phyloP scores from a whole-genome alignment of 2,888 invertebrate genomes.

The Penaeus monodon region DNA sequence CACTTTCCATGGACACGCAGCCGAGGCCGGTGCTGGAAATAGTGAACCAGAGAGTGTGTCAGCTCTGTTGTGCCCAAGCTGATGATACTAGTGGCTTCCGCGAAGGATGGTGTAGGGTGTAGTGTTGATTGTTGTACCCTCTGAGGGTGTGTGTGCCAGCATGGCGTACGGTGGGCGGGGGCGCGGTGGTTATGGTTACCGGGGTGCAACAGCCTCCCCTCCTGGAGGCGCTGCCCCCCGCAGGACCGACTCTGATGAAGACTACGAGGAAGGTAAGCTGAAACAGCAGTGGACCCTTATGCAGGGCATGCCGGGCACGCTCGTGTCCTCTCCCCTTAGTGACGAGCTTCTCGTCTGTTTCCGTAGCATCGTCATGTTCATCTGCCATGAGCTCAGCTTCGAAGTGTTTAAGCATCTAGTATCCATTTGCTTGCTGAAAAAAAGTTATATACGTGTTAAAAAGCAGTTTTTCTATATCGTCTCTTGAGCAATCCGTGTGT shows the following conservation, averaged over 20 bases:
- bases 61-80: neutral
- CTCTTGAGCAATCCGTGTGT: no score
- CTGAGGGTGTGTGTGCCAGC: conserved; percentile 31
- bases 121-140: neutral
- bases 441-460: no score
- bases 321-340: no score
- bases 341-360: no score
- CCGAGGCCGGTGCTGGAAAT: conserved; percentile 3
- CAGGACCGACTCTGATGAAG: conserved; percentile 47
- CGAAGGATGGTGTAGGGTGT: conserved; percentile 13
- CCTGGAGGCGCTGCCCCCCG: conserved; percentile 42
- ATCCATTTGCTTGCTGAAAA: no score
- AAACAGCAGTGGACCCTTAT: no score
- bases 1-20: conserved; percentile 6
- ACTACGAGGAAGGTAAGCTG: conserved; percentile 55
- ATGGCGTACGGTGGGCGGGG: conserved; percentile 59
- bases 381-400: no score
- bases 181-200: conserved; percentile 39
- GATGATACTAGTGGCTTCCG: neutral
- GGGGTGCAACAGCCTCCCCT: conserved; percentile 40
- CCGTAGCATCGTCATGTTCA: no score
- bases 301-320: no score
- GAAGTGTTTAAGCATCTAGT: no score
- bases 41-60: neutral
- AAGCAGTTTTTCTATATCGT: no score